Conservation (phyloP, 2,113 vertebrate species). For the Indri indri region DNA sequence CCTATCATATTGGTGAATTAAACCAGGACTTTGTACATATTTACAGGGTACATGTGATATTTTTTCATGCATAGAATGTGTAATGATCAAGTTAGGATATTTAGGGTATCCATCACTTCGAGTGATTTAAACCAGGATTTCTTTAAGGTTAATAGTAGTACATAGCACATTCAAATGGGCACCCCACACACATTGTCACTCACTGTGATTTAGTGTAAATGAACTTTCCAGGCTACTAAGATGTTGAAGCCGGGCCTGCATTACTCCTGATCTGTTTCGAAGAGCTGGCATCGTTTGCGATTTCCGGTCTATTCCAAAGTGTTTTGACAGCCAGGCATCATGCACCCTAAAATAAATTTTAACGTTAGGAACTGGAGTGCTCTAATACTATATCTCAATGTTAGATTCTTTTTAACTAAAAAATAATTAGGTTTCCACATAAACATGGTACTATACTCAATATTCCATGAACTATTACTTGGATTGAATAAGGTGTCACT, state of each 20-base stretch:
- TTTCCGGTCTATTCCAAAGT: conserved; percentile 90
- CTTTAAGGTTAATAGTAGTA: neutral
- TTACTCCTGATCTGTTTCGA: conserved; percentile 89
- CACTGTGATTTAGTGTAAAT: conserved; percentile 95
- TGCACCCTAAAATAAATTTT: conserved; percentile 85
- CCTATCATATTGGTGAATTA: neutral
- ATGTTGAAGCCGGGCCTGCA: conserved; percentile 93
- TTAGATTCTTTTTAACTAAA: conserved; percentile 13
- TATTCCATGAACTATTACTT: conserved; percentile 18
- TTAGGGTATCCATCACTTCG: neutral
- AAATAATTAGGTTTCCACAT: neutral
- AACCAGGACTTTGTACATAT: neutral
- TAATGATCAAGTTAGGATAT: neutral
- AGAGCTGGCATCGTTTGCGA: conserved; percentile 97
- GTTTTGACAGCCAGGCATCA: conserved; percentile 90
- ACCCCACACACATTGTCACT: conserved; percentile 39
- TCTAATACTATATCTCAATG: neutral
- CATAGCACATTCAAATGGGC: neutral
- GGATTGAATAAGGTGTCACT: neutral
- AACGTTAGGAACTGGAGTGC: conserved; percentile 26
- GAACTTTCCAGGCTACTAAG: conserved; percentile 94
- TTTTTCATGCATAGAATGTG: neutral
- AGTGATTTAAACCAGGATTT: neutral
- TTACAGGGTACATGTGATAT: neutral
- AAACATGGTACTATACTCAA: neutral